A percentile compares a stretch with the other conserved stretches of the same genome.
Evolutionary conservation across 2,797 vertebrate species (phyloP).

Genomic region (Periophthalmus magnuspinnatus): DNA sequence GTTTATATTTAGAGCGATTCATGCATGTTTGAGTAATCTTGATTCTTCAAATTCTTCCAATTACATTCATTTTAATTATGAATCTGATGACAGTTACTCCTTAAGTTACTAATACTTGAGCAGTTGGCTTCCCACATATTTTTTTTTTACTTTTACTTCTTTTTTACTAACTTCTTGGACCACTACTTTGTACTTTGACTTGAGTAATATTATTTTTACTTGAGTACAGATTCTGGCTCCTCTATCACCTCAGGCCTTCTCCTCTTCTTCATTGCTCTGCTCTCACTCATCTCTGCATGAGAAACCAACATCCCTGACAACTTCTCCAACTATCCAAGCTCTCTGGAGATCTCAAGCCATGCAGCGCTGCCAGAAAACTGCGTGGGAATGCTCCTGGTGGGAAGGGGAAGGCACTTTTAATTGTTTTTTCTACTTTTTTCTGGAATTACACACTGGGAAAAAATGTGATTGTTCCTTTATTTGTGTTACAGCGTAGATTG

Average conservation of each 20-base stretch:
- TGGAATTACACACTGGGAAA: slow-evolving; percentile 82
- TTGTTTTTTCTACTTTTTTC: slow-evolving; percentile 78
- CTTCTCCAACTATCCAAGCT: slow-evolving; percentile 94
- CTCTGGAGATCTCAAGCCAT: slow-evolving; percentile 89
- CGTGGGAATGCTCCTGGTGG: slow-evolving; percentile 96
- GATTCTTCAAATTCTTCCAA: no score
- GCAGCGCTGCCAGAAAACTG: slow-evolving; percentile 93
- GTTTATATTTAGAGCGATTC: no score
- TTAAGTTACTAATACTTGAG: no score
- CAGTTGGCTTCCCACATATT: no score
- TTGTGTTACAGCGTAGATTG: slow-evolving; percentile 65
- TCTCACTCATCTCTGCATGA: slow-evolving; percentile 90
- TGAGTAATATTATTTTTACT: no score
- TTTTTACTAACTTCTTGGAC: no score
- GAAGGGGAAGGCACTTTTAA: slow-evolving; percentile 87
- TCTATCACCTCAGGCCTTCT: background rate
- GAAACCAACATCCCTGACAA: slow-evolving; percentile 97
- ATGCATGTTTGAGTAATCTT: no score
- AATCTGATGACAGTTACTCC: no score
- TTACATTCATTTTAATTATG: no score
- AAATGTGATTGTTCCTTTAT: slow-evolving; percentile 76
- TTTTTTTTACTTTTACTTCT: no score
- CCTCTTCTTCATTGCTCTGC: slow-evolving; percentile 63
- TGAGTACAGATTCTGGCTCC: no score
- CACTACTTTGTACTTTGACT: no score